Conservation (phyloP, 2,113 vertebrate genomes). For the Semnornis frantzii region DNA sequence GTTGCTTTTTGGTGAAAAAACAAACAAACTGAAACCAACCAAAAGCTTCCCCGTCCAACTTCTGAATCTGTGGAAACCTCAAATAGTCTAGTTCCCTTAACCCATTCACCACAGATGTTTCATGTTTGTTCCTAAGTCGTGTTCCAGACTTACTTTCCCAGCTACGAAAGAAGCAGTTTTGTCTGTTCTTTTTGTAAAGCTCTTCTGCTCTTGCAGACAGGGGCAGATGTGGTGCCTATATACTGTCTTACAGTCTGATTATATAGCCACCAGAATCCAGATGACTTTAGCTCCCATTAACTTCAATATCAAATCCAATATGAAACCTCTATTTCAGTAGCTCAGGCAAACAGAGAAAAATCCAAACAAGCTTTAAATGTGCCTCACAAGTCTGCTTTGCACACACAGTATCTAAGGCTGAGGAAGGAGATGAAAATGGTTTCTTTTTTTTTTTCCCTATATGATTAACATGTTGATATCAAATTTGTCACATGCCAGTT, state of each 20-base stretch:
- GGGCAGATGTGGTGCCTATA: not conserved
- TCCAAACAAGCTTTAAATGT: not conserved
- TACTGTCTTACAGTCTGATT: not conserved
- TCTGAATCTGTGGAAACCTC: not conserved
- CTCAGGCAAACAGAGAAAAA: not conserved
- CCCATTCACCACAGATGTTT: not conserved
- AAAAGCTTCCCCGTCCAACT: accelerated
- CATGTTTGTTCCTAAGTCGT: not conserved
- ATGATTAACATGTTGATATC: slow-evolving; percentile 28
- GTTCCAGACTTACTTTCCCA: not conserved
- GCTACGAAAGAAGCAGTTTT: not conserved
- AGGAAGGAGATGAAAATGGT: not conserved
- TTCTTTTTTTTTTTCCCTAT: not conserved
- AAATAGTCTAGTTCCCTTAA: not conserved
- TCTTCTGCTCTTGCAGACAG: not conserved
- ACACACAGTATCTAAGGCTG: not conserved
- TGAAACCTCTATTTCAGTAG: not conserved
- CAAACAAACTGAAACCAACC: not conserved
- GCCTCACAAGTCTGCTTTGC: not conserved
- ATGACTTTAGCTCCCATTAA: not conserved
- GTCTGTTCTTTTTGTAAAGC: not conserved
- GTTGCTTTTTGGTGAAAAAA: not conserved
- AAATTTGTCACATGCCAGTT: slow-evolving; percentile 17
- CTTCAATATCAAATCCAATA: not conserved
- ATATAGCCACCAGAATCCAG: not conserved